Base-by-base conservation (phyloP, 2,888 invertebrate genomes). In the Eupelmus urozonus region DNA sequence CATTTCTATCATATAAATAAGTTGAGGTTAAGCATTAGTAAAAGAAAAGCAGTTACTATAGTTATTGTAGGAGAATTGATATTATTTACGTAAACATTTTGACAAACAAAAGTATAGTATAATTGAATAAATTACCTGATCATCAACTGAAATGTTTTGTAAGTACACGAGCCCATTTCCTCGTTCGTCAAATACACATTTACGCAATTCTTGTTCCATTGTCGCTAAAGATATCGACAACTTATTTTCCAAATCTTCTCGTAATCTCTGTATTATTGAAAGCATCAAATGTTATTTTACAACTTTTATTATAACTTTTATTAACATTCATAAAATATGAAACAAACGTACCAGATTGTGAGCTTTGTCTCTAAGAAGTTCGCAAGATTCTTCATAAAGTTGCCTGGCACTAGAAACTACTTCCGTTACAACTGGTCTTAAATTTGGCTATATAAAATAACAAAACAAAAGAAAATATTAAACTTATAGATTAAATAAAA, bases 371-470 rank as follows among this genome's bases (percentile, higher is more conserved):
- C 94, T 91, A 40, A 95, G 90, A 81, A 95, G 90, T 80, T 92
- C 91, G 84, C 93, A 94, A n/a, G 95, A 93, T 85, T 95, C 95
- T 86, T 94, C 94, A 82, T 95, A 94, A 7, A 96, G 90, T 81
- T 93, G 93, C 63, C 92, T 91, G 0, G 93, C 91, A 80, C 91
- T 92, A 63, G 92, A 91, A 5, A 96, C 95, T 85, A 96, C 90
- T 80, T 95, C 95, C 0, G 96, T 96, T 55, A 97, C 93, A 83
- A 95, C 93, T 23, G 93, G 92, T 62, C 97, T 90, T 79, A 96
- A 90, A 79, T 93, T 93, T 25, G 94, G 94, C 89, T 93, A 86
- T 73, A 87, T 49, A 49, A 49, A 49, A 49, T 49, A 49, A 34
- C 16, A 4, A 49, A 49, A 49, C 16, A 13, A 42, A 20, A 3